A percentile compares a stretch with the other conserved stretches of the same genome.
phyloP scores from a whole-genome alignment of 2,888 invertebrate species.

The Zygothrica quintamaculata region DNA sequence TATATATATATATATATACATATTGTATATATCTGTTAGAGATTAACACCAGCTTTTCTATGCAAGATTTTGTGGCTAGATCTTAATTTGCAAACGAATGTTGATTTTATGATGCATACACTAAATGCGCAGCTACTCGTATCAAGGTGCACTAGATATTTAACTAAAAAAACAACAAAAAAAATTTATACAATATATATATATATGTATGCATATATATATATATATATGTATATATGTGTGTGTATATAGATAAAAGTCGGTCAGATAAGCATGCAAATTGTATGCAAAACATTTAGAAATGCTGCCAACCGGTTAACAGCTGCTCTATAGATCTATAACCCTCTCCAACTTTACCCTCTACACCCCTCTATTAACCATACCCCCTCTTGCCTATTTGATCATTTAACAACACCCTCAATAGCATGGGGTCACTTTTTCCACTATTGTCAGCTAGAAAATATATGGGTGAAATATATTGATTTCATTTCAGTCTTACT shows the following conservation, averaged over 20 bases:
- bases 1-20: constrained; percentile 1
- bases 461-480: constrained; percentile 51
- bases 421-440: no score
- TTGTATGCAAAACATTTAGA: constrained; percentile 47
- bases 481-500: constrained; percentile 33
- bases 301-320: constrained; percentile 54
- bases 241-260: no score
- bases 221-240: no score
- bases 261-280: constrained; percentile 55
- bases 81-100: constrained; percentile 49
- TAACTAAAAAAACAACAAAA: neutral
- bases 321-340: constrained; percentile 23
- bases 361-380: neutral
- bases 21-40: neutral
- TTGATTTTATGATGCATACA: constrained; percentile 51
- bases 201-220: no score
- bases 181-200: neutral
- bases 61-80: constrained; percentile 16
- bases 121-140: constrained; percentile 57
- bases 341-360: constrained; percentile 2
- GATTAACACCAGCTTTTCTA: constrained; percentile 19
- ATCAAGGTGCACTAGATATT: constrained; percentile 62
- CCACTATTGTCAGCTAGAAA: constrained; percentile 13
- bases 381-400: neutral
- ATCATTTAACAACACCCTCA: no score